Evolutionary conservation across 2,888 invertebrate genomes (phyloP).

Genomic region (Luperina nickerlii): DNA sequence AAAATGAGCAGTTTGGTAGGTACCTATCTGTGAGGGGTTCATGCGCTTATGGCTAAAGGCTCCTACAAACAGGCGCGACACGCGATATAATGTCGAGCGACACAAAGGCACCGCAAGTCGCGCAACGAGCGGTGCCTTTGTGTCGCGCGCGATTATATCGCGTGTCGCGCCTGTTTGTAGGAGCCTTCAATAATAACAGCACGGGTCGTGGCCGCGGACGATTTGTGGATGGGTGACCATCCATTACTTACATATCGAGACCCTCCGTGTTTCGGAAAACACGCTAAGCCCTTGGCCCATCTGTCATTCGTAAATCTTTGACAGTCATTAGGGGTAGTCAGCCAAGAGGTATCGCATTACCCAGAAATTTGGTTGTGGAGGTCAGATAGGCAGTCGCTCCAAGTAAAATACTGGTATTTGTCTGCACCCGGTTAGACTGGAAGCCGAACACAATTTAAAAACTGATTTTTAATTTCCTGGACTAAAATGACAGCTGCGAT

Average conservation of each 20-base stretch:
- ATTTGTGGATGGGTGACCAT: background rate
- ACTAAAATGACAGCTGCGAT: too few relatives aligned
- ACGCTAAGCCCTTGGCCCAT: background rate
- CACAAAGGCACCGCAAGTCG: too few relatives aligned
- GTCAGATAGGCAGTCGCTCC: background rate
- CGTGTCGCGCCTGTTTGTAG: too few relatives aligned
- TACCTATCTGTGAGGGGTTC: background rate
- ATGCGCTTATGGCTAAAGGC: too few relatives aligned
- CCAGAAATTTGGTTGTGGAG: background rate
- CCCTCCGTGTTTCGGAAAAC: too few relatives aligned
- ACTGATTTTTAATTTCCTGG: too few relatives aligned
- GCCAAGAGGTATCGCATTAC: background rate
- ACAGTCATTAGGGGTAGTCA: background rate
- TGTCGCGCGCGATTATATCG: too few relatives aligned
- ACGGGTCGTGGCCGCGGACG: background rate
- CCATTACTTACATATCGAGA: background rate
- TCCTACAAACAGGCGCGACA: too few relatives aligned
- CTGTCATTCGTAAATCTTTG: background rate
- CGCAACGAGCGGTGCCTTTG: too few relatives aligned
- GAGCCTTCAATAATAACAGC: background rate
- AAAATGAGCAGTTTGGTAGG: background rate
- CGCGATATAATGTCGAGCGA: too few relatives aligned
- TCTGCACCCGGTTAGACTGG: background rate
- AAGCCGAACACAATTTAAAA: background rate
- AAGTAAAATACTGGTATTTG: background rate